Evolutionary conservation across 2,113 vertebrate species (phyloP).

Genomic region (Acanthochromis polyacanthus): DNA sequence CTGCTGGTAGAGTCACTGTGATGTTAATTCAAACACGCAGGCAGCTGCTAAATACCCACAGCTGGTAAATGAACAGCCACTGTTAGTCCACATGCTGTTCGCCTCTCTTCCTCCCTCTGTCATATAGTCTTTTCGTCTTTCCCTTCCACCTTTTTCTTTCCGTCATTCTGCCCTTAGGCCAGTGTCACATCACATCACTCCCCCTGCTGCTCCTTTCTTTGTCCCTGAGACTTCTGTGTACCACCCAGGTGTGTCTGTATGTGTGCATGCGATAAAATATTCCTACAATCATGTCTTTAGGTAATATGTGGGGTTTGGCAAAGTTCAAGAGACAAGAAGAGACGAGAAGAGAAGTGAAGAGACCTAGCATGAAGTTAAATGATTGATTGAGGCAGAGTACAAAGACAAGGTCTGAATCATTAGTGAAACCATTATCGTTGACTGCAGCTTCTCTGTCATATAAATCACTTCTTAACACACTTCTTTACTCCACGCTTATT

Average conservation of each 20-base stretch:
- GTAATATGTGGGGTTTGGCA: background rate
- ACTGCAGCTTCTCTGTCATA: conserved; percentile 67
- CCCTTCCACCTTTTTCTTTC: conserved; percentile 15
- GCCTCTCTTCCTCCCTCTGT: conserved; percentile 32
- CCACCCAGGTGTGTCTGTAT: conserved; percentile 20
- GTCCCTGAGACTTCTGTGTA: conserved; percentile 2
- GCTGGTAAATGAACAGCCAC: conserved; percentile 70
- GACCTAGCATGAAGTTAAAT: conserved; percentile 48
- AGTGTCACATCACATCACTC: conserved; percentile 70
- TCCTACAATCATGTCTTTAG: background rate
- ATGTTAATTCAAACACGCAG: conserved; percentile 68
- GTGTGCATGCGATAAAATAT: conserved; percentile 3
- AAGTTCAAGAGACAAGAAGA: background rate
- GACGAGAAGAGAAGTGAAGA: conserved; percentile 1
- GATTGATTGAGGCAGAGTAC: conserved; percentile 69
- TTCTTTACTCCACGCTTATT: conserved; percentile 50
- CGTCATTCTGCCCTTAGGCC: conserved; percentile 52
- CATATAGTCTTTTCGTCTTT: conserved; percentile 42
- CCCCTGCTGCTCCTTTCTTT: conserved; percentile 5
- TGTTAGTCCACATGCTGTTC: conserved; percentile 42
- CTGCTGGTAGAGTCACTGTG: conserved; percentile 48
- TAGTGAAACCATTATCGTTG: conserved; percentile 70
- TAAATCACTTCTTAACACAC: conserved; percentile 73
- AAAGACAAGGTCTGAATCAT: conserved; percentile 77
- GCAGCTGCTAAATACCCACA: conserved; percentile 76